These are phyloP conservation scores for Dendrolimus punctatus DNA, from an alignment of 1,140 invertebrate species.

Conservation along the genomic window DNA sequence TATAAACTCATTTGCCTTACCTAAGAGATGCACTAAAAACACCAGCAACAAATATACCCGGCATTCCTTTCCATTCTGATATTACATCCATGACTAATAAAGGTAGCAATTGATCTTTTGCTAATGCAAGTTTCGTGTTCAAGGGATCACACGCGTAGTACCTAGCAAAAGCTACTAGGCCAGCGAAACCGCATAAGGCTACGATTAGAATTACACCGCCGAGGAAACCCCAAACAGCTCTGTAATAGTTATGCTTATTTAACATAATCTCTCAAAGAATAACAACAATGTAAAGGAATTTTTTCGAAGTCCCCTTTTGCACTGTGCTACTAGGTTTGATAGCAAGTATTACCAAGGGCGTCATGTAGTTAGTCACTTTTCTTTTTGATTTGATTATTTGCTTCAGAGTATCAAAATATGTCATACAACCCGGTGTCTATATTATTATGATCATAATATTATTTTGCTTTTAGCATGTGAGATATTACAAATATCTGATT, in stretches of 20 bases:
- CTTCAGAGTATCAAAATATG: too few species aligned
- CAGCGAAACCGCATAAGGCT: conserved; percentile 77
- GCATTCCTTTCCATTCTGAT: conserved; percentile 77
- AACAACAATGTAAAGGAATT: too few species aligned
- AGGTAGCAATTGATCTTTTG: conserved; percentile 79
- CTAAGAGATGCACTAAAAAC: conserved; percentile 87
- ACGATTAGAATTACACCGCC: conserved; percentile 72
- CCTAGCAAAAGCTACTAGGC: conserved; percentile 85
- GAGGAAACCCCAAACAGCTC: conserved; percentile 80
- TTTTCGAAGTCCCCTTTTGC: too few species aligned
- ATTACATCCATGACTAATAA: conserved; percentile 83
- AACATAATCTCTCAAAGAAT: too few species aligned
- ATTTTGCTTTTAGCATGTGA: too few species aligned
- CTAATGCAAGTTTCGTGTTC: conserved; percentile 74
- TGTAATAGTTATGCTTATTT: conserved; percentile 35
- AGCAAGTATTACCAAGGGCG: too few species aligned
- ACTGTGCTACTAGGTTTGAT: too few species aligned
- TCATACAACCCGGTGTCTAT: too few species aligned
- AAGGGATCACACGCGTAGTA: conserved; percentile 90
- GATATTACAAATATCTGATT: too few species aligned
- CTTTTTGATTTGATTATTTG: too few species aligned
- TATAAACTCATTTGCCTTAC: conserved; percentile 36
- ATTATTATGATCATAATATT: too few species aligned
- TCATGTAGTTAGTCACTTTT: too few species aligned
- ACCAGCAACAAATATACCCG: conserved; percentile 84